phyloP scores from a whole-genome alignment of 2,113 vertebrate species.

The Patagioenas fasciata region DNA sequence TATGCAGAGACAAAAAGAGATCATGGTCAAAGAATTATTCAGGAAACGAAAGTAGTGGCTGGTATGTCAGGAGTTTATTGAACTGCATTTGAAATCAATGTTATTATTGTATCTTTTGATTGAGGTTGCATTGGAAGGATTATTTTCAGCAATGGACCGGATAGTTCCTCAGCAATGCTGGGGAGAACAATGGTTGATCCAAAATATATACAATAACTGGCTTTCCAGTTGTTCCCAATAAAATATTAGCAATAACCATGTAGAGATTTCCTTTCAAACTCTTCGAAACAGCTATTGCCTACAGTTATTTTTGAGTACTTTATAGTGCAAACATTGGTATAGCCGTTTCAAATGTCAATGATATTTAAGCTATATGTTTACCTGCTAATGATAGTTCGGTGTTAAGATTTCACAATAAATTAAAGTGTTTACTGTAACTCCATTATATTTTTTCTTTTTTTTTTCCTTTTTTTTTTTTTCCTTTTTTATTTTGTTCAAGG shows the following conservation, averaged over 20 bases:
- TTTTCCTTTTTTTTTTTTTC: neutral
- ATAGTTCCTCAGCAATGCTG: neutral
- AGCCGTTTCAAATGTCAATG: neutral
- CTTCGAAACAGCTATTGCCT: neutral
- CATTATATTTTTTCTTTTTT: neutral
- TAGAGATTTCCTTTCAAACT: neutral
- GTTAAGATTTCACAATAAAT: neutral
- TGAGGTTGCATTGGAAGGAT: neutral
- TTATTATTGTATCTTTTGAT: neutral
- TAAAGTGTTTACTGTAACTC: neutral
- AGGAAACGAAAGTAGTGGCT: neutral
- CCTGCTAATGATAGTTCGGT: neutral
- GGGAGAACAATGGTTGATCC: neutral
- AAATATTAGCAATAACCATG: neutral
- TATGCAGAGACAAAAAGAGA: neutral
- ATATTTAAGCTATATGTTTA: neutral
- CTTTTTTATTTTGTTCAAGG: neutral
- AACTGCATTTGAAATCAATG: constrained; percentile 3
- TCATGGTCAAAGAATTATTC: neutral
- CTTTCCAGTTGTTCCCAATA: neutral
- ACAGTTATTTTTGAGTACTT: neutral
- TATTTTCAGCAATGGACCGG: neutral
- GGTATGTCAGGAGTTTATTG: neutral
- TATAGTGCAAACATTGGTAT: neutral
- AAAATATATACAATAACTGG: neutral